phyloP scores from a whole-genome alignment of 1,140 invertebrate species.

The Tetranychus cinnabarinus region DNA sequence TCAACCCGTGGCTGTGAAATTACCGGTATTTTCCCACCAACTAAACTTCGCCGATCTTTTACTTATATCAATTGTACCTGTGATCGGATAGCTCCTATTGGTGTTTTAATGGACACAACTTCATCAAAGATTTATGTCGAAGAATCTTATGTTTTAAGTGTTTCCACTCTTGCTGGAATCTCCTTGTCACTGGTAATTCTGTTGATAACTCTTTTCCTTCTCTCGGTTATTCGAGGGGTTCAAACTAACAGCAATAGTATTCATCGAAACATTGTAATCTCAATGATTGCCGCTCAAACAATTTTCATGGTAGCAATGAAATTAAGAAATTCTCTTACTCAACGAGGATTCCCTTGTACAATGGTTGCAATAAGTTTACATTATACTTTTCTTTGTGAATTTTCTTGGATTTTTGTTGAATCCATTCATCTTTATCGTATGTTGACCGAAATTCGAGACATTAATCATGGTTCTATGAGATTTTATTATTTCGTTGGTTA shows the following conservation, averaged over 20 bases:
- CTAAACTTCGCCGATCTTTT: conserved; percentile 21
- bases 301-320: conserved; percentile 67
- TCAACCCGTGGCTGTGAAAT: conserved; percentile 66
- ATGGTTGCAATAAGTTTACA: conserved; percentile 71
- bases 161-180: conserved; percentile 67
- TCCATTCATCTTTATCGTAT: conserved; percentile 77
- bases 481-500: conserved; percentile 88
- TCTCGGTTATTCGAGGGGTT: conserved; percentile 45
- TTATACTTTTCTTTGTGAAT: conserved; percentile 67
- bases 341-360: conserved; percentile 51
- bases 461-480: conserved; percentile 79
- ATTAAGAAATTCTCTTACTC: conserved; percentile 39
- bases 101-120: conserved; percentile 21
- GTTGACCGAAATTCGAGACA: conserved; percentile 80
- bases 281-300: conserved; percentile 56
- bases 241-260: conserved; percentile 82
- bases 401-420: conserved; percentile 74
- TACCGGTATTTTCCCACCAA: conserved; percentile 38
- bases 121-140: conserved; percentile 11
- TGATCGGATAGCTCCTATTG: conserved; percentile 34
- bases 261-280: conserved; percentile 71
- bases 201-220: conserved; percentile 33
- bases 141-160: conserved; percentile 45
- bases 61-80: conserved; percentile 74
- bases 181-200: conserved; percentile 41